phyloP scores from a whole-genome alignment of 2,113 vertebrate genomes.

The Protobothrops flavoviridis region DNA sequence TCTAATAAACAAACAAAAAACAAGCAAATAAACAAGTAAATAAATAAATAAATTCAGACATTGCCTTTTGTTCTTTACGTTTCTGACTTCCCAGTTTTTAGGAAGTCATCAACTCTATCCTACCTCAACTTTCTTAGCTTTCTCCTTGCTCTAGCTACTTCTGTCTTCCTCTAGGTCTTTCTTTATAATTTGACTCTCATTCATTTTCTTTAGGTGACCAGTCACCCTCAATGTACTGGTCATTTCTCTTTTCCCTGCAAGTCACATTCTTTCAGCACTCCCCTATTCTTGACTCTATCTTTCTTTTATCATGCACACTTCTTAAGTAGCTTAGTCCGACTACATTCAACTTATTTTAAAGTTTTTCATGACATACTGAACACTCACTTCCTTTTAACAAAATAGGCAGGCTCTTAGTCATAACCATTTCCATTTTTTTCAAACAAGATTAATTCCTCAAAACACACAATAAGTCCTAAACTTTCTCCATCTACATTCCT shows the following conservation, averaged over 20 bases:
- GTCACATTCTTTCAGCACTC: not conserved
- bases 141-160: not conserved
- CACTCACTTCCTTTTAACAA: not conserved
- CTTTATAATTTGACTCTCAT: not conserved
- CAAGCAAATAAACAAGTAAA: not conserved
- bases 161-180: not conserved
- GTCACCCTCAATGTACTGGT: not conserved
- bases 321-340: not conserved
- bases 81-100: too few relatives aligned
- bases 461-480: not conserved
- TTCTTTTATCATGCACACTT: not conserved
- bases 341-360: not conserved
- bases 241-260: not conserved
- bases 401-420: not conserved
- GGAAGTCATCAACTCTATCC: too few relatives aligned
- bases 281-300: not conserved
- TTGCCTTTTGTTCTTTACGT: too few relatives aligned
- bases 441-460: not conserved
- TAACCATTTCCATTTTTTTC: not conserved
- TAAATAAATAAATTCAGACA: not conserved
- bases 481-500: not conserved
- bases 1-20: not conserved
- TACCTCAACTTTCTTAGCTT: not conserved
- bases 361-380: not conserved
- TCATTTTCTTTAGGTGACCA: not conserved